Percentiles rank a stretch among this genome's conserved stretches.
These are phyloP conservation scores for Vidua macroura DNA, from an alignment of 2,113 vertebrate species.

Conservation along the genomic window DNA sequence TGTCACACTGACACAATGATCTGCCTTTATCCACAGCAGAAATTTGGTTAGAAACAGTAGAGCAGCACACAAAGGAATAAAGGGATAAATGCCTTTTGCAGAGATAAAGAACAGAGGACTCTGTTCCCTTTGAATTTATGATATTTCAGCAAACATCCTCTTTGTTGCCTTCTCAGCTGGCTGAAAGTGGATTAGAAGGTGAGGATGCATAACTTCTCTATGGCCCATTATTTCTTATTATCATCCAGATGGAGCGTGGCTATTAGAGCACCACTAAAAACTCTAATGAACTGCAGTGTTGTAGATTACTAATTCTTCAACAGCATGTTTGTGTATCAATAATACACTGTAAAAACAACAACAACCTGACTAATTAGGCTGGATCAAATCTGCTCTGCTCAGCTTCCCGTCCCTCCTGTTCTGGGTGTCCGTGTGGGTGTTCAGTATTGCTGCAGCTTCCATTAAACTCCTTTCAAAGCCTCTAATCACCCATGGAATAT, in stretches of 20 bases:
- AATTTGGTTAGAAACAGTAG: not conserved
- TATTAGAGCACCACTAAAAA: slow-evolving; percentile 15
- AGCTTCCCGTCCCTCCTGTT: not conserved
- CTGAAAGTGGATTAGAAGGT: slow-evolving; percentile 44
- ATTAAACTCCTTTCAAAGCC: not conserved
- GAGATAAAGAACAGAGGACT: not conserved
- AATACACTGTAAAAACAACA: slow-evolving; percentile 12
- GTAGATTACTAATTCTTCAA: slow-evolving; percentile 23
- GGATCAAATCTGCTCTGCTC: slow-evolving; percentile 11
- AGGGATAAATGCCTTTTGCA: not conserved
- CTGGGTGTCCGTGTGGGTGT: not conserved
- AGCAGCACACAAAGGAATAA: not conserved
- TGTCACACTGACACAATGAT: not conserved
- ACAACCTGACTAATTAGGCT: slow-evolving; percentile 36
- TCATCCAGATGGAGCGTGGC: slow-evolving; percentile 7
- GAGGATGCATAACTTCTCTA: slow-evolving; percentile 5
- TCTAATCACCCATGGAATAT: not conserved
- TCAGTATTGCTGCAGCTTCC: not conserved
- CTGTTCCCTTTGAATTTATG: not conserved
- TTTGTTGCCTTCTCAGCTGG: slow-evolving; percentile 9
- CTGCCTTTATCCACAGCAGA: not conserved
- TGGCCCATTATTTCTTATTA: slow-evolving; percentile 30
- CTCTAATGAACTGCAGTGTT: slow-evolving; percentile 23
- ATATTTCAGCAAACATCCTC: not conserved
- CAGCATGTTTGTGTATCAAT: slow-evolving; percentile 15